Evolutionary conservation across 1,140 invertebrate genomes (phyloP).

Genomic region (Microplitis mediator): DNA sequence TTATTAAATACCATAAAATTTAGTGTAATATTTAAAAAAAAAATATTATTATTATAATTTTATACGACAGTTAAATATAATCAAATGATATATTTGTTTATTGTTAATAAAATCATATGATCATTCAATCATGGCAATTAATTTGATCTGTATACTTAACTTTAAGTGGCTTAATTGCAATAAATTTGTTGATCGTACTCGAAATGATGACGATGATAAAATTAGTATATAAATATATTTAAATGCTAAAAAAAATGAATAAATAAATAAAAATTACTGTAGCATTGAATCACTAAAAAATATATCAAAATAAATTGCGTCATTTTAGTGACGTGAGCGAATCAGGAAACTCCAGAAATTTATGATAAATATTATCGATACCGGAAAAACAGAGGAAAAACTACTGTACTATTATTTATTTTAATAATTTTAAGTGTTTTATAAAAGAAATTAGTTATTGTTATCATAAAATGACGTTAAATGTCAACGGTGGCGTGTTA

Average conservation of each 20-base stretch:
- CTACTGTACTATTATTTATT: neutral
- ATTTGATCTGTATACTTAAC: neutral
- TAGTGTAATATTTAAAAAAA: too few relatives aligned
- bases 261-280: neutral
- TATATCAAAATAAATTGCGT: neutral
- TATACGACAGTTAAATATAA: too few relatives aligned
- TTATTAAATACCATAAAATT: too few relatives aligned
- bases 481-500: too few relatives aligned
- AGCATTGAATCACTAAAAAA: neutral
- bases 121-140: neutral
- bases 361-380: neutral
- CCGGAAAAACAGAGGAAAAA: neutral
- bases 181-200: neutral
- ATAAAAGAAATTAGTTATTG: too few relatives aligned
- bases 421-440: too few relatives aligned
- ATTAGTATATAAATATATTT: neutral
- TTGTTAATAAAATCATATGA: neutral
- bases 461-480: too few relatives aligned
- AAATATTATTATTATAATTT: too few relatives aligned
- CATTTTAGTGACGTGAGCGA: neutral
- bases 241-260: neutral
- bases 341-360: neutral
- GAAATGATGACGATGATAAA: neutral
- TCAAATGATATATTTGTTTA: neutral
- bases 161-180: neutral